These are phyloP conservation scores for Microctonus aethiopoides DNA, from an alignment of 2,888 invertebrate genomes.

Conservation along the genomic window DNA sequence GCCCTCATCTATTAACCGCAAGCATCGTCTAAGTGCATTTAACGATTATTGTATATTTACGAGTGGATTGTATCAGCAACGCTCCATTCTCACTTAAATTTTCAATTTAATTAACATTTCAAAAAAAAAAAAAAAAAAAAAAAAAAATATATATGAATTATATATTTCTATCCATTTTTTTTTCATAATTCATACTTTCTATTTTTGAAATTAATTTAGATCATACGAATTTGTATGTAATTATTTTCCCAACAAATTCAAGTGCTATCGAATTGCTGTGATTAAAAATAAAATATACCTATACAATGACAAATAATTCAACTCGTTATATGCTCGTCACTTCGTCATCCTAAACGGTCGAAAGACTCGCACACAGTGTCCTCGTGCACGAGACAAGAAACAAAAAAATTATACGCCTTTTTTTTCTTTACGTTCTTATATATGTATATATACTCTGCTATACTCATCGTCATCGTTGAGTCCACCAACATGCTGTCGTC, in stretches of 20 bases:
- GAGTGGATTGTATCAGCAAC: constrained; percentile 56
- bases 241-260: background rate
- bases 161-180: no score
- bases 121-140: no score
- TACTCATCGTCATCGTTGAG: constrained; percentile 2
- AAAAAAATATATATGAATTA: no score
- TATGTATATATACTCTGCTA: background rate
- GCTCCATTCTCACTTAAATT: no score
- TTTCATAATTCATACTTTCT: no score
- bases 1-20: constrained; percentile 51
- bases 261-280: background rate
- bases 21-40: constrained; percentile 63
- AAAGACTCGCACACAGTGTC: constrained; percentile 44
- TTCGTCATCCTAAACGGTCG: constrained; percentile 45
- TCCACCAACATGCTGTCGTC: background rate
- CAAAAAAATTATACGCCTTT: constrained; percentile 23
- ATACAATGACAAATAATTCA: constrained; percentile 38
- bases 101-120: no score
- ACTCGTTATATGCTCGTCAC: constrained; percentile 46
- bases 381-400: constrained; percentile 35
- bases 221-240: no score
- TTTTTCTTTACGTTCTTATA: no score
- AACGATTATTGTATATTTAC: constrained; percentile 65
- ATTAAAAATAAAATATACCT: background rate
- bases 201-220: no score